Evolutionary conservation across 2,888 invertebrate species (phyloP).

Genomic region (Listrodromus nycthemerus): DNA sequence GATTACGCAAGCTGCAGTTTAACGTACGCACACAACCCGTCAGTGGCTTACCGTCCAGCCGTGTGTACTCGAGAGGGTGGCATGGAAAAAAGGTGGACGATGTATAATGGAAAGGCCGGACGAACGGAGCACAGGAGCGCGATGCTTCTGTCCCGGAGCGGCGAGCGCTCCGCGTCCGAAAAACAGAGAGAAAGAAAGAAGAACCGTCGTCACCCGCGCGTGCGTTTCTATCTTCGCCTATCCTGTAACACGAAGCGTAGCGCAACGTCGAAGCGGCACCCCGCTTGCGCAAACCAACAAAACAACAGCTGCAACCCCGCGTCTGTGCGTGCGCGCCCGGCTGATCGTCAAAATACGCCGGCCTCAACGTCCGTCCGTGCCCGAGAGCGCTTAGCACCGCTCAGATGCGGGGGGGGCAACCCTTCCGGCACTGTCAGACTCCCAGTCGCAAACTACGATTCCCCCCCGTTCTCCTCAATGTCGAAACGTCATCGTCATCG

Average conservation of each 20-base stretch:
- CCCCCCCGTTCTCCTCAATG: conserved; percentile 15
- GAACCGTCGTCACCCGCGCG: conserved; percentile 47
- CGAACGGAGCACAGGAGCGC: conserved; percentile 60
- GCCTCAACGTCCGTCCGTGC: conserved; percentile 63
- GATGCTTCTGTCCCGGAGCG: conserved; percentile 73
- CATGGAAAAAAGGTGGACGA: conserved; percentile 79
- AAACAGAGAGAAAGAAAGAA: conserved; percentile 34
- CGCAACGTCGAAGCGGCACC: conserved; percentile 46
- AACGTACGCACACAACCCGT: conserved; percentile 71
- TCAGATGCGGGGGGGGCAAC: conserved; percentile 73
- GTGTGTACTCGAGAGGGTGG: conserved; percentile 80
- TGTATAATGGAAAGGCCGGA: conserved; percentile 75
- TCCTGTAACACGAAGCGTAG: conserved; percentile 4
- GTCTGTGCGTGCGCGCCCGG: conserved; percentile 54
- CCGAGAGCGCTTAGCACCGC: conserved; percentile 50
- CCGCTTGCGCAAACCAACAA: conserved; percentile 82
- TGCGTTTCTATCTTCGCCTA: conserved; percentile 46
- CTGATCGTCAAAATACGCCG: conserved; percentile 79
- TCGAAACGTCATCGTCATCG: conserved; percentile 65
- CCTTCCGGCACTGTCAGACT: conserved; percentile 71
- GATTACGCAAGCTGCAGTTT: conserved; percentile 79
- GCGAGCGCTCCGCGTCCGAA: conserved; percentile 28
- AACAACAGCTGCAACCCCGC: conserved; percentile 82
- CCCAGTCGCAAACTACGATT: conserved; percentile 46
- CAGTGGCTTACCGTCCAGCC: conserved; percentile 66